These are phyloP conservation scores for Poeciliopsis turneri DNA, from an alignment of 2,797 vertebrate species.

Conservation along the genomic window DNA sequence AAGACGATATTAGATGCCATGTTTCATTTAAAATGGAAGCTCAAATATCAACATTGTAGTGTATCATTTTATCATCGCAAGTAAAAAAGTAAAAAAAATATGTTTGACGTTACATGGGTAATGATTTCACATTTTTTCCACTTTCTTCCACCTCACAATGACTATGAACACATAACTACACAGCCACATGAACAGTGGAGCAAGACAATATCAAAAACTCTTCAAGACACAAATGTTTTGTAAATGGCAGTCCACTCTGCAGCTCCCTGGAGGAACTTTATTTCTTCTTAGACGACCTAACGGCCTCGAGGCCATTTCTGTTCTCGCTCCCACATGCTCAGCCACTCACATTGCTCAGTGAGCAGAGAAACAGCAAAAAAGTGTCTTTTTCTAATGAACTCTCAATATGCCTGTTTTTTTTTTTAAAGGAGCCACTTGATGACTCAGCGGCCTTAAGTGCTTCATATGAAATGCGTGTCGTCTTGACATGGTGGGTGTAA, in stretches of 20 bases:
- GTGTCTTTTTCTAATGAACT: conserved; percentile 23
- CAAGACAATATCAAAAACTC: conserved; percentile 3
- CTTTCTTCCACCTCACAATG: neutral
- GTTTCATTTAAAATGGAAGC: conserved; percentile 29
- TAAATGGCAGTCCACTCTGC: conserved; percentile 14
- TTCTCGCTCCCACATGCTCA: conserved; percentile 44
- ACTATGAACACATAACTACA: neutral
- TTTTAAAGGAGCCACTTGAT: conserved; percentile 36
- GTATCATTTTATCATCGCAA: conserved; percentile 5
- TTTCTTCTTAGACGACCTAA: conserved; percentile 43
- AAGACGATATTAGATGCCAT: conserved; percentile 23
- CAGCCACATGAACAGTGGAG: conserved; percentile 3
- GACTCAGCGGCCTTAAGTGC: conserved; percentile 62
- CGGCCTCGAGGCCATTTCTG: conserved; percentile 30
- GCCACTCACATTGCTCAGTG: conserved; percentile 34
- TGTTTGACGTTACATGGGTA: neutral
- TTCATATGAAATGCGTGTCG: conserved; percentile 44
- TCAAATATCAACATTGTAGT: conserved; percentile 4
- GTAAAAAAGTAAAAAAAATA: neutral
- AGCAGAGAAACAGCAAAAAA: conserved; percentile 29
- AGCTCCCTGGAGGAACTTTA: conserved; percentile 14
- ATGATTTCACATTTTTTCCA: neutral
- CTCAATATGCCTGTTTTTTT: conserved; percentile 16
- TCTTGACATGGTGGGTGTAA: conserved; percentile 47
- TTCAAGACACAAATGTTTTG: conserved; percentile 13